Percentiles rank a stretch among this genome's conserved stretches.
Evolutionary conservation across 2,113 vertebrate genomes (phyloP).

Genomic region (Scomber japonicus): DNA sequence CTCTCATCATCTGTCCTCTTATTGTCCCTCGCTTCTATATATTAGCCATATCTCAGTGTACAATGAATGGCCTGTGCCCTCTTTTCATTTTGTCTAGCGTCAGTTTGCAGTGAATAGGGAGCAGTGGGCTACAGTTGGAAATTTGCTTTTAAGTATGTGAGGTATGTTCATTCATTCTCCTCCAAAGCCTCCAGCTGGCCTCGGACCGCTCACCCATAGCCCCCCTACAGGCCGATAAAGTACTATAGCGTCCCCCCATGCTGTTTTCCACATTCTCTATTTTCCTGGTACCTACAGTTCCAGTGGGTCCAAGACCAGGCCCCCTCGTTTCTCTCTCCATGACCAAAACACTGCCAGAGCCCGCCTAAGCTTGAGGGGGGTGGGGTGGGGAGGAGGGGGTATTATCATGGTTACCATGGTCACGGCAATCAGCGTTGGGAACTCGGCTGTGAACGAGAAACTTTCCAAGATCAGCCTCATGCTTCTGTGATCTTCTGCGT

Average conservation of each 20-base stretch:
- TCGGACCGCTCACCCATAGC: neutral
- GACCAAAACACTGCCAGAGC: constrained; percentile 44
- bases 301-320: constrained; percentile 43
- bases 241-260: constrained; percentile 23
- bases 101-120: constrained; percentile 19
- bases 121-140: constrained; percentile 37
- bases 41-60: constrained; percentile 11
- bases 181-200: constrained; percentile 31
- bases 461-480: constrained; percentile 41
- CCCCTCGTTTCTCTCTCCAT: constrained; percentile 30
- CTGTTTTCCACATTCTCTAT: constrained; percentile 52
- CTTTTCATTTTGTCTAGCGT: constrained; percentile 21
- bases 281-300: constrained; percentile 49
- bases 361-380: constrained; percentile 6
- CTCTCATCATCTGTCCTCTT: constrained; percentile 3
- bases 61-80: constrained; percentile 20
- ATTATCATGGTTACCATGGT: constrained; percentile 62
- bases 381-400: neutral
- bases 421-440: constrained; percentile 60
- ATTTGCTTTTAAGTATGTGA: constrained; percentile 48
- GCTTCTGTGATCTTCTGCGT: constrained; percentile 22
- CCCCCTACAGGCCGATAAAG: constrained; percentile 24
- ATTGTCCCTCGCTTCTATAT: constrained; percentile 13
- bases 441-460: constrained; percentile 20
- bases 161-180: constrained; percentile 47